Percentiles rank a stretch among this genome's conserved stretches.
Conservation (phyloP, 2,797 vertebrate genomes). For the Rhabdomys pumilio region DNA sequence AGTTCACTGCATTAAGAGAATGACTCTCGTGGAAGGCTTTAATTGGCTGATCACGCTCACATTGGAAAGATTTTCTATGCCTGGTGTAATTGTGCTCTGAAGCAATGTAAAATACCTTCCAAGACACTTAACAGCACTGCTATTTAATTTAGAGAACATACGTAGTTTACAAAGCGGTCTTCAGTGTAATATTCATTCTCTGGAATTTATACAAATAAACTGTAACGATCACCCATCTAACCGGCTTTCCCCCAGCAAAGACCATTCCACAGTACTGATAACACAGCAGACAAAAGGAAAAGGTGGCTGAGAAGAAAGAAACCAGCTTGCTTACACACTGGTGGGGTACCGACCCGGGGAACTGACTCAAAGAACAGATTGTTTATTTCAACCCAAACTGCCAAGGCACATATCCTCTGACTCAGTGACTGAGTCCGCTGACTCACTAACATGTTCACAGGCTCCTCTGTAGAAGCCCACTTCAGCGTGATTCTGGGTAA, state of each 20-base stretch:
- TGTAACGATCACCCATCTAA: conserved; percentile 37
- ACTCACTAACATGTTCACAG: background rate
- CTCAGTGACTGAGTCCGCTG: conserved; percentile 6
- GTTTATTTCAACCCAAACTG: conserved; percentile 47
- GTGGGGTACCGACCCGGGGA: background rate
- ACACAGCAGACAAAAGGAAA: background rate
- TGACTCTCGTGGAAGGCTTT: conserved; percentile 69
- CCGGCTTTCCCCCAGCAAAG: conserved; percentile 52
- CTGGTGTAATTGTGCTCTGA: conserved; percentile 74
- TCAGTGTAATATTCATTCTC: conserved; percentile 65
- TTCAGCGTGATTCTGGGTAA: background rate
- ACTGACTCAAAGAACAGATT: background rate
- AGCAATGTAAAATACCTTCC: conserved; percentile 65
- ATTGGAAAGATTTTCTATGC: conserved; percentile 63
- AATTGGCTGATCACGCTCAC: conserved; percentile 71
- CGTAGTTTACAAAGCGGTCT: conserved; percentile 67
- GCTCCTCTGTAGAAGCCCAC: background rate
- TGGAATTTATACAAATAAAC: conserved; percentile 64
- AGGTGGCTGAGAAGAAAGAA: background rate
- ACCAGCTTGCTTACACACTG: background rate
- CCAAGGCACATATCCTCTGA: conserved; percentile 16
- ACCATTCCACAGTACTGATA: background rate
- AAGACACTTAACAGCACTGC: conserved; percentile 46
- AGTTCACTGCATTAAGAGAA: conserved; percentile 62
- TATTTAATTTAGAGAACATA: conserved; percentile 81